Conservation (phyloP, 2,797 vertebrate genomes). For the Geotrypetes seraphini region DNA sequence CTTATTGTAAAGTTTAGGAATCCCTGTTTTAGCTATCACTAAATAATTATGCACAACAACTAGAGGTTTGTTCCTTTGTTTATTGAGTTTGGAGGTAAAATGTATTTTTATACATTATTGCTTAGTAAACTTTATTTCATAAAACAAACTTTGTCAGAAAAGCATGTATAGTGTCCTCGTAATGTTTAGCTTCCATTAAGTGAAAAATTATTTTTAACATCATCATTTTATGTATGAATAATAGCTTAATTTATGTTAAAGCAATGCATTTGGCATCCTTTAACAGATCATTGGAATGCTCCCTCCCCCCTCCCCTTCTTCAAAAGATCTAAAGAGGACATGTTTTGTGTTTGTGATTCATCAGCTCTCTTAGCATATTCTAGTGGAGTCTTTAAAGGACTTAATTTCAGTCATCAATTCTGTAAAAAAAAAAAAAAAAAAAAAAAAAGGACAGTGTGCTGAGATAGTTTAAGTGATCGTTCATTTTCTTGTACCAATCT, state of each 20-base stretch:
- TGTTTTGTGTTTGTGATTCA: slow-evolving; percentile 34
- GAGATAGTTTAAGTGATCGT: slow-evolving; percentile 25
- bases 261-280: slow-evolving; percentile 16
- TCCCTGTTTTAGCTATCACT: slow-evolving; percentile 57
- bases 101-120: slow-evolving; percentile 77
- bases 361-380: slow-evolving; percentile 37
- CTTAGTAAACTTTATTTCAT: slow-evolving; percentile 73
- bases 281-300: slow-evolving; percentile 8
- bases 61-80: slow-evolving; percentile 62
- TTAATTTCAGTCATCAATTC: slow-evolving; percentile 33
- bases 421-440: slow-evolving; percentile 8
- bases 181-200: slow-evolving; percentile 46
- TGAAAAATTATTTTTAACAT: slow-evolving; percentile 58
- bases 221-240: slow-evolving; percentile 50
- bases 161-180: slow-evolving; percentile 65
- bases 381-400: slow-evolving; percentile 35
- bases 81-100: slow-evolving; percentile 73
- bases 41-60: slow-evolving; percentile 63
- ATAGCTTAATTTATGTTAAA: slow-evolving; percentile 39
- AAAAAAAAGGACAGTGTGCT: slow-evolving; percentile 23
- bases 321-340: slow-evolving; percentile 34
- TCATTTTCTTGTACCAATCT: slow-evolving; percentile 19
- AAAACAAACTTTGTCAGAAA: slow-evolving; percentile 67
- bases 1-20: slow-evolving; percentile 64
- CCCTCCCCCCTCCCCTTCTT: slow-evolving; percentile 16